Conservation (phyloP, 2,888 invertebrate species). For the Calliopum simillimum region DNA sequence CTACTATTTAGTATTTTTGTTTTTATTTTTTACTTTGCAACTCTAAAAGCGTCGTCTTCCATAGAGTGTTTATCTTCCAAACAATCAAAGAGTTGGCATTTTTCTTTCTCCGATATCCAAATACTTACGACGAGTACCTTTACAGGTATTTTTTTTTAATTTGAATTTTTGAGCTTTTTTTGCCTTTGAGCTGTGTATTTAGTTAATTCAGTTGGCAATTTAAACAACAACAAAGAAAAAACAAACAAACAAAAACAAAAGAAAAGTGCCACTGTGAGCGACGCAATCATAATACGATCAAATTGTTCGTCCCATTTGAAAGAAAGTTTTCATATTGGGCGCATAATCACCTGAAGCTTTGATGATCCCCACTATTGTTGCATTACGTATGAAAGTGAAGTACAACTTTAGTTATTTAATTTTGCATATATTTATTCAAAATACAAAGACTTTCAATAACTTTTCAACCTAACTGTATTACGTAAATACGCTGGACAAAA, state of each 20-base stretch:
- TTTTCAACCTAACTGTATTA: no score
- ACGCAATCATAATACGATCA: constrained; percentile 37
- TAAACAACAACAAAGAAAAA: constrained; percentile 7
- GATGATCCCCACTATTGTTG: no score
- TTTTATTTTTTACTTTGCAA: constrained; percentile 7
- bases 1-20: constrained; percentile 11
- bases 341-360: no score
- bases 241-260: not conserved
- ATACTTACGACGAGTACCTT: no score
- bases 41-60: constrained; percentile 15
- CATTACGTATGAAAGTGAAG: no score
- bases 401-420: no score
- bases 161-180: not conserved
- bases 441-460: no score
- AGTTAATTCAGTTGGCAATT: constrained; percentile 36
- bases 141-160: no score
- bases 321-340: not conserved
- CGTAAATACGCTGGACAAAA: no score
- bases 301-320: not conserved
- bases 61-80: constrained; percentile 9
- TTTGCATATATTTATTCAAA: no score
- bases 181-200: constrained; percentile 32
- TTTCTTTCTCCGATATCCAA: no score
- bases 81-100: constrained; percentile 1
- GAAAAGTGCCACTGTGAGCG: constrained; percentile 31